Base-by-base conservation (phyloP, 2,113 vertebrate genomes). In the Tenrec ecaudatus region DNA sequence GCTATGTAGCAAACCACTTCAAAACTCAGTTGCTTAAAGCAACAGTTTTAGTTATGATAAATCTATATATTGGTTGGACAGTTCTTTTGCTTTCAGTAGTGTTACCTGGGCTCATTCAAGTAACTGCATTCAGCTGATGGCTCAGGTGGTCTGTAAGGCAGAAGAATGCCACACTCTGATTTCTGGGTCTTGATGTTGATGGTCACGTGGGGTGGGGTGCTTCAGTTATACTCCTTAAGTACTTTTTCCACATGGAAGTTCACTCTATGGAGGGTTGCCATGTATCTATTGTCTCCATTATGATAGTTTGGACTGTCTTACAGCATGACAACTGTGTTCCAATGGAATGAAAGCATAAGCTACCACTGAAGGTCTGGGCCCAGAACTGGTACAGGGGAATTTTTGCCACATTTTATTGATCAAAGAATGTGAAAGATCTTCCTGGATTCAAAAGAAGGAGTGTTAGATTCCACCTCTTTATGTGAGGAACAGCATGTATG, bases 21-120 rank as follows among this genome's bases (percentile, higher is more conserved):
- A 57, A 84, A 92, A 93, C 38, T 84, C 25, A 87, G 36, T 87
- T 38, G 23, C 40, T 80, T 91, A 76, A 93, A 79, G 86, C 11
- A 86, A 38, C 29, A 76, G 58, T 68, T 62, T 57, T 91, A 78
- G n/a, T 91, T 95, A 85, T 86, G 69, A 47, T 76, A 36, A 79
- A 23, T 84, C n/a, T 66, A 9, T 57, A 8, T 87, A 12, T 94
- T 84, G 73, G 84, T 31, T 68, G 87, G 8, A 20, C 16, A 88
- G 47, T 87, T 89, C 27, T 79, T 83, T 90, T 87, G 20, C 60
- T 84, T 66, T 80, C 25, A 62, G 9, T 53, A 75, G 43, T 53
- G 27, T 76, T 84, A 80, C 47, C 58, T 84, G 31, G 14, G 43
- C 12, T 90, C 36, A 75, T 43, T 33, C 58, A 79, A 16, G 12